Base-by-base conservation (phyloP, 2,797 vertebrate genomes). In the Anabacerthia variegaticeps region DNA sequence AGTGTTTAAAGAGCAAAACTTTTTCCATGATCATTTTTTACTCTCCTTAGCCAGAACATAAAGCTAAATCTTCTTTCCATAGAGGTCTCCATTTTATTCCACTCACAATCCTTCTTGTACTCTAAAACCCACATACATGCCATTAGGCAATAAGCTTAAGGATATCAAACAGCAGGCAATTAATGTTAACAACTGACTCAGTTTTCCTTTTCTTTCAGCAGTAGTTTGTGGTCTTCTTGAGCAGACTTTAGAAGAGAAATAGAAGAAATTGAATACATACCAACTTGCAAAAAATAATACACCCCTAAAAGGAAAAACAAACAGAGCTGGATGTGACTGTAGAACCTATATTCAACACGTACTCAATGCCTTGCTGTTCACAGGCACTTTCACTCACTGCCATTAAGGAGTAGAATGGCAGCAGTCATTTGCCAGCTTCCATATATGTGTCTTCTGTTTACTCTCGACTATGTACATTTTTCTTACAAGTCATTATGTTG, bases 131-230 rank as follows among this genome's bases (percentile, higher is more conserved):
- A 68, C 44, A 76, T 24, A 56, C 5, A 63, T 4, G 1, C 63
- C 48, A 79, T 78, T 49, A 85, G 67, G 54, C 66, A 85, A 79
- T 69, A 82, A 79, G 61, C 32, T 89, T 58, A 55, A 88, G 66
- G 76, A 63, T 77, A 93, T 85, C 76, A 80, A 95, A 83, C 44
- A 71, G 32, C 61, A 83, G 39, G 41, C 48, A 88, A 80, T 66
- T 91, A 88, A 79, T 41, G 32, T 73, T 88, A 95, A 79, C 39
- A 88, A 88, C 82, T 32, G 68, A 89, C 56, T 83, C 65, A 55
- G 61, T 49, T 66, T 93, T 88, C 84, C 77, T 81, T 75, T 78
- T 75, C 82, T 82, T 88, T 92, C 83, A 92, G 61, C 44, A 84
- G 54, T 46, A 85, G 32, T 78, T 88, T 92, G 92, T 63, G 69